Percentiles rank a stretch among this genome's conserved stretches.
phyloP scores from a whole-genome alignment of 2,797 vertebrate species.

The Paguma larvata region DNA sequence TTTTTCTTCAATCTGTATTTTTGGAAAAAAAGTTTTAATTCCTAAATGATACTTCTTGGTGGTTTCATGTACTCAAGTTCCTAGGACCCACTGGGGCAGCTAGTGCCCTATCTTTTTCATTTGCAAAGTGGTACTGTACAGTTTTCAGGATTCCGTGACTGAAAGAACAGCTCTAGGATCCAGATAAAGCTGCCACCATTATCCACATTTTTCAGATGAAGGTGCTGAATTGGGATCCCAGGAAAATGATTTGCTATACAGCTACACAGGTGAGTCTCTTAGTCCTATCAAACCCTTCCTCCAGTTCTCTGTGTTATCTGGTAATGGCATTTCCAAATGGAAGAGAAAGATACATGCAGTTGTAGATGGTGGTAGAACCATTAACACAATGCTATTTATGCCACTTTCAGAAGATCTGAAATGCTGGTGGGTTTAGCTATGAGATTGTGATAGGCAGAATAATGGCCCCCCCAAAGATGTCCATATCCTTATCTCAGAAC shows the following conservation, averaged over 20 bases:
- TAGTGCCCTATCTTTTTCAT: not conserved
- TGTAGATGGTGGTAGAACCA: not conserved
- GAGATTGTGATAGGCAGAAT: not conserved
- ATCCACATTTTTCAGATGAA: not conserved
- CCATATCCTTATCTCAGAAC: not conserved
- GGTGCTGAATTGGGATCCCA: not conserved
- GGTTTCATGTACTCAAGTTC: not conserved
- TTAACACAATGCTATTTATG: not conserved
- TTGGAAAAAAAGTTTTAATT: conserved; percentile 24
- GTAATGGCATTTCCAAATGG: not conserved
- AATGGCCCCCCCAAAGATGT: not conserved
- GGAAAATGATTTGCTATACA: not conserved
- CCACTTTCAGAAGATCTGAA: not conserved
- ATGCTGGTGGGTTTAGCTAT: not conserved
- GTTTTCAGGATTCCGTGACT: not conserved
- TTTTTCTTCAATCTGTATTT: not conserved
- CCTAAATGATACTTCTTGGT: not conserved
- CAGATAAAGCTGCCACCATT: not conserved
- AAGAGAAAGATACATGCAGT: not conserved
- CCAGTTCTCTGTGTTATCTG: not conserved
- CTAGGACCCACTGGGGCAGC: not conserved
- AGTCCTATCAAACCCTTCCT: not conserved
- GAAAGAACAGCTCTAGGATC: not conserved
- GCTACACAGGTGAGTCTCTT: not conserved
- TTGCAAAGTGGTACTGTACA: not conserved